A percentile compares a stretch with the other conserved stretches of the same genome.
Evolutionary conservation across 2,113 vertebrate species (phyloP).

Genomic region (Entosphenus tridentatus): DNA sequence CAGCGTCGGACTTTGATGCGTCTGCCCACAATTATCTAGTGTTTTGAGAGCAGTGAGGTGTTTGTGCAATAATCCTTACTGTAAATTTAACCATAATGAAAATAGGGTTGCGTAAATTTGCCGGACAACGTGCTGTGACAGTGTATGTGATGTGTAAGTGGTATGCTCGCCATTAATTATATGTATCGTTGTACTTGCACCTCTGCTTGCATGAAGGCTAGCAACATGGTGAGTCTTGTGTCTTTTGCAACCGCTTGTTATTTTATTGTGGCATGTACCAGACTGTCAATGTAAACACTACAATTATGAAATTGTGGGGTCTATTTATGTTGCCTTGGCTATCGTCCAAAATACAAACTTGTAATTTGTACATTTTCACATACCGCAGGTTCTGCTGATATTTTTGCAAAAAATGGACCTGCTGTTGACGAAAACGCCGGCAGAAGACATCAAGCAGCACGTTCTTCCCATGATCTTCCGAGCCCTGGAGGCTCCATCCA

Average conservation of each 20-base stretch:
- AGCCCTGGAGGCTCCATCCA: constrained; percentile 81
- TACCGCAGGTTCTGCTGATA: constrained; percentile 64
- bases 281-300: neutral
- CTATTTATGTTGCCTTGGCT: too few species aligned
- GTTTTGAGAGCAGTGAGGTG: too few species aligned
- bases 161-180: too few species aligned
- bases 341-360: too few species aligned
- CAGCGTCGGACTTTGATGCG: too few species aligned
- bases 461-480: constrained; percentile 91
- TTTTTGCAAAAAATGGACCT: constrained; percentile 99
- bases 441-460: constrained; percentile 78
- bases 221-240: constrained; percentile 87
- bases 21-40: too few species aligned
- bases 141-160: too few species aligned
- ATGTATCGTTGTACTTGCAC: constrained; percentile 13
- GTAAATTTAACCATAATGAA: too few species aligned
- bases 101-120: too few species aligned
- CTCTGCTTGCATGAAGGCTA: constrained; percentile 80
- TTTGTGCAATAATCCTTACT: too few species aligned
- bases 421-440: constrained; percentile 75
- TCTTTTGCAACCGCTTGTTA: neutral
- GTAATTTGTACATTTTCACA: too few species aligned
- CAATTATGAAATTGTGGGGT: neutral
- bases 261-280: neutral
- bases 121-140: too few species aligned